Conservation (phyloP, 37 sponge, comb jelly and placozoan species). For the Cliona cf. orientalis region DNA sequence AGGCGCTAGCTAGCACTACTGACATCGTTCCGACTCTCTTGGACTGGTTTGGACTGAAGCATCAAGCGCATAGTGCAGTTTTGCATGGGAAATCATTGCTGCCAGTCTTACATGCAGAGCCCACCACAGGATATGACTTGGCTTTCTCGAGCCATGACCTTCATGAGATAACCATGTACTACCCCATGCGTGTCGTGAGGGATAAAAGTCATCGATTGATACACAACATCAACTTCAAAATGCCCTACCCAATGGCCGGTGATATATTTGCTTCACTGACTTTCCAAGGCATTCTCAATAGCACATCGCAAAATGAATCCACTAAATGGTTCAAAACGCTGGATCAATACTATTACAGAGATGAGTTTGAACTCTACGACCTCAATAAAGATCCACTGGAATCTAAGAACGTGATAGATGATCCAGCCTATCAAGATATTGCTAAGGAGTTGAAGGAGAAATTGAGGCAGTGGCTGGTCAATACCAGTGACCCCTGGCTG, state of each 20-base stretch:
- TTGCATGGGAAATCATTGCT: slow-evolving; percentile 50
- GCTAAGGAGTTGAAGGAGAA: slow-evolving; percentile 23
- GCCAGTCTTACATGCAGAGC: slow-evolving; percentile 50
- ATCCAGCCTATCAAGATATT: slow-evolving; percentile 5
- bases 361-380: slow-evolving; percentile 68
- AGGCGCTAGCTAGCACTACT: slow-evolving; percentile 36
- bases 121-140: slow-evolving; percentile 45
- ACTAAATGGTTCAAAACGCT: slow-evolving; percentile 75
- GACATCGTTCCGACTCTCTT: slow-evolving; percentile 74
- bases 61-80: slow-evolving; percentile 1
- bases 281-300: slow-evolving; percentile 54
- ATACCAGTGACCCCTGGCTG: slow-evolving; percentile 66
- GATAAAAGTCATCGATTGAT: slow-evolving; percentile 48
- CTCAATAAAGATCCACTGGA: slow-evolving; percentile 50
- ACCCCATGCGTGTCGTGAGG: slow-evolving; percentile 69
- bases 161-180: slow-evolving; percentile 75
- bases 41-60: slow-evolving; percentile 75
- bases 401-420: slow-evolving; percentile 41
- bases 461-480: slow-evolving; percentile 32
- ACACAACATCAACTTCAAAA: slow-evolving; percentile 62
- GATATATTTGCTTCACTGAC: slow-evolving; percentile 55
- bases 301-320: slow-evolving; percentile 2
- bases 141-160: slow-evolving; percentile 65
- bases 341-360: slow-evolving; percentile 62
- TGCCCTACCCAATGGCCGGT: slow-evolving; percentile 68